phyloP scores from a whole-genome alignment of 2,113 vertebrate genomes.

The Procavia capensis region DNA sequence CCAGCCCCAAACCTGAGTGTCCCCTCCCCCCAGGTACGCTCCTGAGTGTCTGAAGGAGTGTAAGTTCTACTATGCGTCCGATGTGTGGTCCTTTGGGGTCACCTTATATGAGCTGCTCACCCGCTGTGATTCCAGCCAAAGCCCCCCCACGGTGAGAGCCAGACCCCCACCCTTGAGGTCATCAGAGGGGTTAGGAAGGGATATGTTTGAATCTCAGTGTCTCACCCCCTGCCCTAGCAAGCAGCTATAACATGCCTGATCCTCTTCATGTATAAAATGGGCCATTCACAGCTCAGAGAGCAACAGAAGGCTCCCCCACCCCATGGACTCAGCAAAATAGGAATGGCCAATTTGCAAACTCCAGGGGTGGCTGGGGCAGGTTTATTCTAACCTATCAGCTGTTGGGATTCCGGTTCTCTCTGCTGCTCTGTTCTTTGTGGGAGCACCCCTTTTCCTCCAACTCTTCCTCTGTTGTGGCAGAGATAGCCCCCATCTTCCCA shows the following conservation, averaged over 20 bases:
- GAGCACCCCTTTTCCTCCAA: not conserved
- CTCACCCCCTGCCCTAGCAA: not conserved
- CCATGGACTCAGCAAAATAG: not conserved
- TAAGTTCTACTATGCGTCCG: conserved; percentile 95
- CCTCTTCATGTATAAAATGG: not conserved
- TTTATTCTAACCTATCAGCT: not conserved
- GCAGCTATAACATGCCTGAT: not conserved
- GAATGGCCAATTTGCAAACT: not conserved
- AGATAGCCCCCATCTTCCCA: not conserved
- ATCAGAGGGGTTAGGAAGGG: not conserved
- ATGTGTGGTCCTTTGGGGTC: conserved; percentile 97
- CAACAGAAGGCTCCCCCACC: not conserved
- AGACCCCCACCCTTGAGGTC: not conserved
- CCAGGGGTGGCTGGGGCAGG: too few species aligned
- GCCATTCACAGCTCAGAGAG: not conserved
- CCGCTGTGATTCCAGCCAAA: conserved; percentile 88
- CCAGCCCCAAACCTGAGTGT: not conserved
- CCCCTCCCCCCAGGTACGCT: conserved; percentile 90
- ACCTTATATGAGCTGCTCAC: conserved; percentile 96
- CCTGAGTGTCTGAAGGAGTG: conserved; percentile 94
- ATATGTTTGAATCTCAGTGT: not conserved
- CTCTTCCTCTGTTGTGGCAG: not conserved
- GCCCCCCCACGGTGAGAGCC: conserved; percentile 90
- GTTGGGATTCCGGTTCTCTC: not conserved
- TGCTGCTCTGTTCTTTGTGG: not conserved